Percentiles rank a stretch among this genome's conserved stretches.
phyloP scores from a whole-genome alignment of 2,113 vertebrate species.

The Proteles cristata region DNA sequence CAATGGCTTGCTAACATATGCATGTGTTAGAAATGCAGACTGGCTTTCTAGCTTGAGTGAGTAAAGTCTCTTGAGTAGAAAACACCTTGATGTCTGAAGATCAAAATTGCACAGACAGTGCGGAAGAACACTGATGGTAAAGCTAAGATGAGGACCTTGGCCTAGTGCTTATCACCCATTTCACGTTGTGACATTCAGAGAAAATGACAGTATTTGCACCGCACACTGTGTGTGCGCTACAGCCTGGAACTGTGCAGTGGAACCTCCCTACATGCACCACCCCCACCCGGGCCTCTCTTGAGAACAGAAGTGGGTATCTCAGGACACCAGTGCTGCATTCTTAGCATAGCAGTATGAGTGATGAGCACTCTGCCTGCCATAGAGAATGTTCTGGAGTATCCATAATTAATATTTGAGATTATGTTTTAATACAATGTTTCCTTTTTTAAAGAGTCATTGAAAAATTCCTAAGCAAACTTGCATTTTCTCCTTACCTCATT shows the following conservation, averaged over 20 bases:
- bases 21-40: background rate
- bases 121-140: background rate
- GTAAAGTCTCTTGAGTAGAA: background rate
- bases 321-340: background rate
- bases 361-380: accelerated
- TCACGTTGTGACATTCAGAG: background rate
- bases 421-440: background rate
- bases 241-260: background rate
- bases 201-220: background rate
- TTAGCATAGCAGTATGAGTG: background rate
- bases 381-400: background rate
- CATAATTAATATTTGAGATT: background rate
- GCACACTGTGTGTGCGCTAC: background rate
- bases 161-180: background rate
- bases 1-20: background rate
- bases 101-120: background rate
- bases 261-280: too few species aligned
- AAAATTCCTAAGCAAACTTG: background rate
- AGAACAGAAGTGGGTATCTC: background rate
- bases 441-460: background rate
- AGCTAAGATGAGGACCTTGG: background rate
- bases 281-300: background rate
- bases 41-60: background rate
- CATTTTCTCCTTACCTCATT: background rate
- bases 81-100: background rate